Base-by-base conservation (phyloP, 2,797 vertebrate species). In the Melanotaenia pygmaea region DNA sequence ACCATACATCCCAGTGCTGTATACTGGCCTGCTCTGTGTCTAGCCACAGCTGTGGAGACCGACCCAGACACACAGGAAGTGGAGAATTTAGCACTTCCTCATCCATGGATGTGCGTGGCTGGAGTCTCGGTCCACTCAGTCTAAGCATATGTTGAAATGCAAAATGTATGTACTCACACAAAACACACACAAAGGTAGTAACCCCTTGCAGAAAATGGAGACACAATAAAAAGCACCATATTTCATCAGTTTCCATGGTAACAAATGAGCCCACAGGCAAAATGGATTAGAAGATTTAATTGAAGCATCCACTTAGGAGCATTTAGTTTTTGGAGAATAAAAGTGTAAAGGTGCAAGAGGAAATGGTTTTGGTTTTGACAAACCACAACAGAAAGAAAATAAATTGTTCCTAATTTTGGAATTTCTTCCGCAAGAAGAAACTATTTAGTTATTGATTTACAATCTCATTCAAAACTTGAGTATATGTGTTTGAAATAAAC, bases 31-130 rank as follows among this genome's bases (percentile, higher is more conserved):
- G 86, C 76, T 87, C 77, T 76, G 72, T 80, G 85, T 92, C 86
- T 58, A 67, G 59, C 56, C 85, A 80, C 87, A 86, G 86, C 87
- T 90, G 84, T 34, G 58, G 67, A 84, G 77, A 84, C 51, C 51
- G 38, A 84, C 70, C 66, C 74, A 77, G 80, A 83, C 82, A 34
- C 74, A 67, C 87, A 91, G 89, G 89, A 93, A 92, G 90, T 88
- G 57, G 59, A 76, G 67, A 77, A 83, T 89, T 90, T 87, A 83
- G 86, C 76, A 85, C 79, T 92, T 91, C 89, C 89, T 91, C 79
- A 69, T 71, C 57, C 1, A 2, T 71, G 57, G 47, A 68, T 43
- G 79, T 84, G 70, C 80, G 76, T 73, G 76, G 79, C 54, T 70
- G 11, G 50, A 80, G 60, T 24, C 66, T 59, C 58, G 43, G 28